These are phyloP conservation scores for Miltochrista miniata DNA, from an alignment of 2,888 invertebrate genomes.

Conservation along the genomic window DNA sequence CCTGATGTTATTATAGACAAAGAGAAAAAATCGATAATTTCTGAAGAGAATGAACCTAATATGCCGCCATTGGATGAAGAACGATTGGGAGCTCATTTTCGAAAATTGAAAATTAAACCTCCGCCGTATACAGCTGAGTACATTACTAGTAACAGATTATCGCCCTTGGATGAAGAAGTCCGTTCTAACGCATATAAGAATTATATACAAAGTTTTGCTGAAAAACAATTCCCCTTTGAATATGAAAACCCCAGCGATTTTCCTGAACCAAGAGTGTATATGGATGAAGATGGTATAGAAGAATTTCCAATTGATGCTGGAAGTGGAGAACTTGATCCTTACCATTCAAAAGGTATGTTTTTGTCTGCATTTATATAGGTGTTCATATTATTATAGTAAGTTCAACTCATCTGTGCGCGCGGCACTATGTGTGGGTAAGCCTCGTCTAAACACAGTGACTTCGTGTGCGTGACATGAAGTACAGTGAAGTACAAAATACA, in stretches of 20 bases:
- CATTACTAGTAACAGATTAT: conserved; percentile 66
- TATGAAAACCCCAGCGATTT: conserved; percentile 74
- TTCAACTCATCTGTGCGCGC: too few relatives aligned
- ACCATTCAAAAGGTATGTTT: conserved; percentile 62
- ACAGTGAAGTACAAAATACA: too few relatives aligned
- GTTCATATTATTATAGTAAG: too few relatives aligned
- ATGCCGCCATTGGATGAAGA: conserved; percentile 73
- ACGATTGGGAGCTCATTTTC: conserved; percentile 75
- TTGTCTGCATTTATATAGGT: not conserved
- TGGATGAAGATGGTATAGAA: conserved; percentile 79
- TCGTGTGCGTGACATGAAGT: too few relatives aligned
- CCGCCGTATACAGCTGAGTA: conserved; percentile 70
- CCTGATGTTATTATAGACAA: conserved; percentile 54
- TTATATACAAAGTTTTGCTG: conserved; percentile 74
- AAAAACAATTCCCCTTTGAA: conserved; percentile 77
- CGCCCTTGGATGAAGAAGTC: conserved; percentile 72
- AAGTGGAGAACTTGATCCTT: conserved; percentile 69
- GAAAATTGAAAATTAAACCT: conserved; percentile 65
- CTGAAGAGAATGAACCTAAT: conserved; percentile 53
- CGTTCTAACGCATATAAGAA: conserved; percentile 73
- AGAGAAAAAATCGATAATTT: conserved; percentile 66
- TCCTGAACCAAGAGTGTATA: conserved; percentile 83
- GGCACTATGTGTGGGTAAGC: not conserved
- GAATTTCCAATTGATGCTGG: conserved; percentile 69
- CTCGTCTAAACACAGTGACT: too few relatives aligned